Conservation (phyloP, 1,140 invertebrate genomes). For the Druon quercuslanigerum region DNA sequence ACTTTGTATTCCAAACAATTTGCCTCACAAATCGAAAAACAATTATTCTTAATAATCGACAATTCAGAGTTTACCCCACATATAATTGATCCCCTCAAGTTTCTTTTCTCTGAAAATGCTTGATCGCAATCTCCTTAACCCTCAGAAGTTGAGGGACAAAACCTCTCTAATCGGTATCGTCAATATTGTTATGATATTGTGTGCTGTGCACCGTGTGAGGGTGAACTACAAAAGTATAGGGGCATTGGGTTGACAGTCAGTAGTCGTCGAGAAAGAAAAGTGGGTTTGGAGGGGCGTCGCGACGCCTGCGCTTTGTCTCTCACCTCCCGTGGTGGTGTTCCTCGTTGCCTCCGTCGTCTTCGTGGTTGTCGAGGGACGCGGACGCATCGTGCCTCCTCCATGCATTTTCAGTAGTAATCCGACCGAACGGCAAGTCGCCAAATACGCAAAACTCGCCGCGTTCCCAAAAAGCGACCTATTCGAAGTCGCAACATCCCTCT, state of each 20-base stretch:
- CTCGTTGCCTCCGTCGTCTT: slow-evolving; percentile 46
- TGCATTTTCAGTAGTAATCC: slow-evolving; percentile 44
- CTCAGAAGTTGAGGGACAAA: neutral
- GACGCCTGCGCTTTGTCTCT: slow-evolving; percentile 50
- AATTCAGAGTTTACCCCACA: too few species aligned
- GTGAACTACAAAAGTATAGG: neutral
- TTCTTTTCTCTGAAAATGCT: too few species aligned
- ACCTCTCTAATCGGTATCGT: slow-evolving; percentile 4
- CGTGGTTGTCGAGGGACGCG: slow-evolving; percentile 50
- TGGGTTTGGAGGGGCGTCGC: slow-evolving; percentile 44
- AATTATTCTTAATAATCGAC: too few species aligned
- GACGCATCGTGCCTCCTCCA: slow-evolving; percentile 45
- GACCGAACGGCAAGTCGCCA: slow-evolving; percentile 41
- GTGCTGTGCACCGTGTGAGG: neutral
- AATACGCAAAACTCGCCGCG: slow-evolving; percentile 11
- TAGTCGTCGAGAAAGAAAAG: slow-evolving; percentile 37
- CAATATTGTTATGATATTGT: neutral
- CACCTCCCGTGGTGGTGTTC: slow-evolving; percentile 42
- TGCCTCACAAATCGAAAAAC: too few species aligned
- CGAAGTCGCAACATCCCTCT: neutral
- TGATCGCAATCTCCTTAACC: neutral
- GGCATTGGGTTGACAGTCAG: slow-evolving; percentile 50
- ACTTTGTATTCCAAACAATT: too few species aligned
- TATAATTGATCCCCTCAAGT: too few species aligned
- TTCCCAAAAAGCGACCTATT: neutral